Conservation (phyloP, 1,140 invertebrate genomes). For the Drosophila pseudoananassae region DNA sequence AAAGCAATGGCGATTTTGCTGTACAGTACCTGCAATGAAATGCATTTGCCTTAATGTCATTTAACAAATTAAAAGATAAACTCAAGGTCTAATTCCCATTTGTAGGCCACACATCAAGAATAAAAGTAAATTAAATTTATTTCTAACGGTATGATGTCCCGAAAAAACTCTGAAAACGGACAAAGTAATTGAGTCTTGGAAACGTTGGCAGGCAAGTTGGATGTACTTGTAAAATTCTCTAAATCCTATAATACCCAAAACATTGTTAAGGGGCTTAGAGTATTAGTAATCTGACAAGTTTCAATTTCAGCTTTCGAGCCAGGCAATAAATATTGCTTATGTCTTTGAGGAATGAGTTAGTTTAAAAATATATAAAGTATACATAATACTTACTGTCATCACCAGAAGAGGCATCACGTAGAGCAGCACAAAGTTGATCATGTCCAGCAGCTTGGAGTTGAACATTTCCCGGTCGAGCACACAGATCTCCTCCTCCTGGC, state of each 20-base stretch:
- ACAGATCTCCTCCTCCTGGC: conserved; percentile 89
- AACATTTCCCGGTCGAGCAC: conserved; percentile 89
- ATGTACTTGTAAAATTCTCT: not conserved
- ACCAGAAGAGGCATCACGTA: conserved; percentile 90
- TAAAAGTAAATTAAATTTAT: not conserved
- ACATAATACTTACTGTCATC: conserved; percentile 87
- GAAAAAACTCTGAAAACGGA: too few relatives aligned
- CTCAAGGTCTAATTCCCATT: not conserved
- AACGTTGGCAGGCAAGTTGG: not conserved
- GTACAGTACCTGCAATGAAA: conserved; percentile 86
- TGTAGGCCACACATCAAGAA: not conserved
- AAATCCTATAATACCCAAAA: not conserved
- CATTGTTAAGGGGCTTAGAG: not conserved
- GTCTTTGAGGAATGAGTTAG: too few relatives aligned
- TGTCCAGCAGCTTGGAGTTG: conserved; percentile 90
- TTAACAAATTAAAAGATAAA: conserved; percentile 6
- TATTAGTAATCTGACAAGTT: too few relatives aligned
- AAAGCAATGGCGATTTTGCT: conserved; percentile 90
- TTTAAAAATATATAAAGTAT: too few relatives aligned
- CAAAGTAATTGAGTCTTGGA: too few relatives aligned
- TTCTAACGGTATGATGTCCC: not conserved
- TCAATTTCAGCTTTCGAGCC: not conserved
- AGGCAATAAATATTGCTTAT: not conserved
- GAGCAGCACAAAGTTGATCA: conserved; percentile 90
- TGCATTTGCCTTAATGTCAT: conserved; percentile 11